A percentile compares a stretch with the other conserved stretches of the same genome.
Conservation (phyloP, 2,113 vertebrate species). For the Ciconia maguari region DNA sequence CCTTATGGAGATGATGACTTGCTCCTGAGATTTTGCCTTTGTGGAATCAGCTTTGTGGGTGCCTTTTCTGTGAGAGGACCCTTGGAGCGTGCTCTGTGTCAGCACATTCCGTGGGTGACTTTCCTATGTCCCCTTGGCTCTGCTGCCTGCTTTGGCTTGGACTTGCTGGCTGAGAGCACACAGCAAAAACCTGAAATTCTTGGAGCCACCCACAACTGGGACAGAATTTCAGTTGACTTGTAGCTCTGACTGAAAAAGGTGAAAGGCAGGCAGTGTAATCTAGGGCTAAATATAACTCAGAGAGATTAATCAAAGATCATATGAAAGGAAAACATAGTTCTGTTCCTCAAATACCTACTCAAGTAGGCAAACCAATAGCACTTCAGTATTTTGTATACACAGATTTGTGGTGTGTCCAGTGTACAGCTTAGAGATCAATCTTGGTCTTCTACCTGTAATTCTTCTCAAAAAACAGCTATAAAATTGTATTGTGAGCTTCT, state of each 20-base stretch:
- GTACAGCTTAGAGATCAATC: not conserved
- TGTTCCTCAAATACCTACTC: not conserved
- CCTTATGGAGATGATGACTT: not conserved
- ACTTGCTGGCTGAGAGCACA: not conserved
- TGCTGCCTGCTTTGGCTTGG: not conserved
- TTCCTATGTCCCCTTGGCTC: not conserved
- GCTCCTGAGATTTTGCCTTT: not conserved
- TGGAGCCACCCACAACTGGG: not conserved
- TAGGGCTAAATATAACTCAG: not conserved
- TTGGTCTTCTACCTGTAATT: not conserved
- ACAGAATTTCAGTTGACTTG: not conserved
- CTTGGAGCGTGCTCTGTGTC: fast-evolving
- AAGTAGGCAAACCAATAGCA: not conserved
- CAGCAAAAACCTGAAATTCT: not conserved
- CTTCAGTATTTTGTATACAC: not conserved
- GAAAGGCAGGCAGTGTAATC: not conserved
- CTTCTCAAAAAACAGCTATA: not conserved
- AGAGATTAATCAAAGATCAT: not conserved
- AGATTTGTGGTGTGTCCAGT: not conserved
- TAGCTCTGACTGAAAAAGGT: not conserved
- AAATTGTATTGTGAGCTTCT: not conserved
- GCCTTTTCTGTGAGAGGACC: not conserved
- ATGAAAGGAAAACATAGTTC: not conserved
- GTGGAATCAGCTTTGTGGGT: not conserved
- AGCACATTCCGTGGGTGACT: not conserved